phyloP scores from a whole-genome alignment of 2,113 vertebrate species.

The Oryzias woworae region DNA sequence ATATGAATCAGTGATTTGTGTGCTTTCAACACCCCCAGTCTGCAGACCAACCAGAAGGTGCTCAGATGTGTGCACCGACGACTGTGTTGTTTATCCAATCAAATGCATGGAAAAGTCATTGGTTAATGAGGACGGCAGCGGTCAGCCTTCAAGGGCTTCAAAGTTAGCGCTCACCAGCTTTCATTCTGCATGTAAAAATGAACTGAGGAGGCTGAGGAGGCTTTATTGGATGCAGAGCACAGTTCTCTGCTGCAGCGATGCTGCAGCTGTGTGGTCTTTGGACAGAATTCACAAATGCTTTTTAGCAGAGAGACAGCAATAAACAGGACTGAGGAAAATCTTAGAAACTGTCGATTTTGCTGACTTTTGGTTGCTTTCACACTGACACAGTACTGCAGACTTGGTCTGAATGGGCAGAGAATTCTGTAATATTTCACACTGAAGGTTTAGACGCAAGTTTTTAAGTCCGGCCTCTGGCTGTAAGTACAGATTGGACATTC shows the following conservation, averaged over 20 bases:
- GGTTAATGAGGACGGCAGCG: constrained; percentile 27
- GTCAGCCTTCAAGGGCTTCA: constrained; percentile 18
- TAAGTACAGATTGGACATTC: too few relatives aligned
- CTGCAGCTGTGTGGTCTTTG: not conserved
- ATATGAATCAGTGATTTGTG: constrained; percentile 45
- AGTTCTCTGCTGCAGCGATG: not conserved
- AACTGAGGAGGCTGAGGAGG: not conserved
- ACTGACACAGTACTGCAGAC: too few relatives aligned
- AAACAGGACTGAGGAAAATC: too few relatives aligned
- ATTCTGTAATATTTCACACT: too few relatives aligned
- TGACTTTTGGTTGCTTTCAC: too few relatives aligned
- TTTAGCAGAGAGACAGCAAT: too few relatives aligned
- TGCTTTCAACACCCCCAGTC: constrained; percentile 49
- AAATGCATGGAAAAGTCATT: constrained; percentile 23
- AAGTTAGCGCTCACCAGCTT: constrained; percentile 28
- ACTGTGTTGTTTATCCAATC: constrained; percentile 13
- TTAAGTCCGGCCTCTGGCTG: too few relatives aligned
- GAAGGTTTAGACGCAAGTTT: too few relatives aligned
- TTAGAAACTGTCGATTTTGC: too few relatives aligned
- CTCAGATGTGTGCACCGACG: constrained; percentile 18
- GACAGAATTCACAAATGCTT: not conserved
- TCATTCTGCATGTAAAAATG: constrained; percentile 30
- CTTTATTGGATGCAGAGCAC: not conserved
- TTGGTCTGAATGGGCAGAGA: too few relatives aligned
- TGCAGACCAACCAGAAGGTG: constrained; percentile 44